Conservation (phyloP, 2,888 invertebrate species). For the Oscheius sp. region DNA sequence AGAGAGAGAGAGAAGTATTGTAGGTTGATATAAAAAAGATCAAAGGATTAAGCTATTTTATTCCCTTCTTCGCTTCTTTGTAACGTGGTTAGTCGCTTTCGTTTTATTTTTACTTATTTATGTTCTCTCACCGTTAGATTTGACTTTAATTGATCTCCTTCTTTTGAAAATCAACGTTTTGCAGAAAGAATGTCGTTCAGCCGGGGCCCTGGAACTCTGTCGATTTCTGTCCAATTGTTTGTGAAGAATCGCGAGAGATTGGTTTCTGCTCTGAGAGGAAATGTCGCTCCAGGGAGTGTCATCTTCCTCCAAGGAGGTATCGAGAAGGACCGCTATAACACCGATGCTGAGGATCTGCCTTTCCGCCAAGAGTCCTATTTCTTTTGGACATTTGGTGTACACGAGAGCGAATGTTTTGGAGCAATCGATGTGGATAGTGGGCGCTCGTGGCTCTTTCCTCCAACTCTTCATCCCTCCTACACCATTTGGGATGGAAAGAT, state of each 20-base stretch:
- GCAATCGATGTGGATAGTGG: constrained; percentile 73
- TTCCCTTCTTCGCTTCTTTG: too few species aligned
- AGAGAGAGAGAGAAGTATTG: too few species aligned
- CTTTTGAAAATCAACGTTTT: too few species aligned
- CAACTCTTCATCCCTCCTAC: constrained; percentile 84
- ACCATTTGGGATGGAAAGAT: constrained; percentile 89
- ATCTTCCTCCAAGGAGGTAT: constrained; percentile 61
- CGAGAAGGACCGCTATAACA: constrained; percentile 64
- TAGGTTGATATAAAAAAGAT: too few species aligned
- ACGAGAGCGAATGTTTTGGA: constrained; percentile 90
- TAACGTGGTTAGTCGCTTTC: too few species aligned
- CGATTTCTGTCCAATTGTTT: constrained; percentile 56
- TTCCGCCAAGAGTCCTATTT: constrained; percentile 84
- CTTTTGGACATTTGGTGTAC: constrained; percentile 92
- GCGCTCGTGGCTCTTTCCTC: constrained; percentile 83
- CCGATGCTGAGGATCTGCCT: constrained; percentile 63
- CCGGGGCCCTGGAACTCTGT: constrained; percentile 51
- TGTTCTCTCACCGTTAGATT: too few species aligned
- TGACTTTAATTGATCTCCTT: too few species aligned
- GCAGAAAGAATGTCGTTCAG: too few species aligned
- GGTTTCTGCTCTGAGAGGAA: constrained; percentile 40
- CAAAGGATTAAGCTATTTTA: too few species aligned
- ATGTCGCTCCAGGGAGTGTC: constrained; percentile 33
- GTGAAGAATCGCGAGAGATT: constrained; percentile 59
- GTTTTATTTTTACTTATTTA: too few species aligned